Base-by-base conservation (phyloP, 2,113 vertebrate species). In the Erinaceus europaeus region DNA sequence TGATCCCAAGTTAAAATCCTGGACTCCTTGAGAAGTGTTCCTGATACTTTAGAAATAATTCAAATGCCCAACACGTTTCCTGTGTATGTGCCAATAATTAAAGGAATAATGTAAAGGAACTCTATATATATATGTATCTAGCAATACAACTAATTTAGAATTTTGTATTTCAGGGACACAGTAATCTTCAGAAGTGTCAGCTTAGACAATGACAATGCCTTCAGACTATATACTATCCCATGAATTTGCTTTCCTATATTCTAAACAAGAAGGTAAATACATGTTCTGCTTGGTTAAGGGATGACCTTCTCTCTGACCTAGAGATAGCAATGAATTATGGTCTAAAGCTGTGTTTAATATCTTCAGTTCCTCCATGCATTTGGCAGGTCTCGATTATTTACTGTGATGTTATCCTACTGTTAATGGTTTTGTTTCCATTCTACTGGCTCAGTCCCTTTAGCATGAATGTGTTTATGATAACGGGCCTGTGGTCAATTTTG, bases 1-100 rank as follows among this genome's bases (percentile, higher is more conserved):
- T 83, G 38, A 71, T 74, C 25, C 80, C 75, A 86, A 64, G 86
- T 90, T 67, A 81, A 89, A 94, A 81, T 20, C 14, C 44, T 32
- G 29, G 5, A 50, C 3, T 50, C 46, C 29, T 50, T 50, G n/a
- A 74, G 59, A 80, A 46, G n/a, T 69, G 20, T 73, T 40, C 4
- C 32, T 46, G n/a, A 25, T 84, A 87, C 7, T 55, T 27, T 2
- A 20, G 9, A 71, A 91, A 57, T 52, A 93, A 83, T 69, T 91
- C 38, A 85, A 87, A 65, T 0, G 53, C 5, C 5, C 0, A 36
- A 32, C 52, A 6, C 12, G 62, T 65, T 67, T 71, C 21, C 18
- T 86, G 13, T 8, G 4, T 69, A 53, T 69, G 15, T 2, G n/a
- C n/a, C n/a, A 83, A 72, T 10, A 76, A n/a, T 46, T 79, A 65